Conservation (phyloP, 2,113 vertebrate genomes). For the Syrrhaptes paradoxus region DNA sequence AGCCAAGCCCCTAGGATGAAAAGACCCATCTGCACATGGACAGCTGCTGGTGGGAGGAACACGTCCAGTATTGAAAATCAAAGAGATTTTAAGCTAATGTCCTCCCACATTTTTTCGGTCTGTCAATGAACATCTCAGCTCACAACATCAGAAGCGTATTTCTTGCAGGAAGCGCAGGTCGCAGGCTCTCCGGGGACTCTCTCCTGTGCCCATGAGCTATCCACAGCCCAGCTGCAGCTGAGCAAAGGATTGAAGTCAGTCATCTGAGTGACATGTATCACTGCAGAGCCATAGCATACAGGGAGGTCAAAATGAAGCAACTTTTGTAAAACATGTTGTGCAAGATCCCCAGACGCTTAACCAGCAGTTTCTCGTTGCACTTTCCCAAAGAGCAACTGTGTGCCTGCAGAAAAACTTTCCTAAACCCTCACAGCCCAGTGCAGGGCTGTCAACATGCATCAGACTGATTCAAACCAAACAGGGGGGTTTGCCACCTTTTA, state of each 20-base stretch:
- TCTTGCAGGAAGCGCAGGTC: neutral
- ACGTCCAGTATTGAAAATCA: neutral
- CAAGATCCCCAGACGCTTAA: neutral
- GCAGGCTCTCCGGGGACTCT: neutral
- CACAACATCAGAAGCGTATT: neutral
- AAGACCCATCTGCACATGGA: fast-evolving
- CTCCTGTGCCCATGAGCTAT: neutral
- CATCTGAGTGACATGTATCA: neutral
- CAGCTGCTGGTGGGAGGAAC: neutral
- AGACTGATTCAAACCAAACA: neutral
- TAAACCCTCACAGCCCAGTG: neutral
- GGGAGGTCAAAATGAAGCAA: neutral
- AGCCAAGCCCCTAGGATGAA: neutral
- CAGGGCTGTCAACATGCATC: neutral
- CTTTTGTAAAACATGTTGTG: neutral
- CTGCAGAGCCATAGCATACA: neutral
- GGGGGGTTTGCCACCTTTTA: neutral
- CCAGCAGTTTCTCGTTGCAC: neutral
- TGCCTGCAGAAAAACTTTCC: neutral
- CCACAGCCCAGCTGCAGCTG: neutral
- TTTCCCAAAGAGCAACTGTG: neutral
- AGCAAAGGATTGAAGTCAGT: neutral
- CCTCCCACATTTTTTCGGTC: neutral
- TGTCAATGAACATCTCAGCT: neutral
- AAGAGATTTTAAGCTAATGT: neutral